Evolutionary conservation across 2,113 vertebrate genomes (phyloP).

Genomic region (Ceratotherium simum): DNA sequence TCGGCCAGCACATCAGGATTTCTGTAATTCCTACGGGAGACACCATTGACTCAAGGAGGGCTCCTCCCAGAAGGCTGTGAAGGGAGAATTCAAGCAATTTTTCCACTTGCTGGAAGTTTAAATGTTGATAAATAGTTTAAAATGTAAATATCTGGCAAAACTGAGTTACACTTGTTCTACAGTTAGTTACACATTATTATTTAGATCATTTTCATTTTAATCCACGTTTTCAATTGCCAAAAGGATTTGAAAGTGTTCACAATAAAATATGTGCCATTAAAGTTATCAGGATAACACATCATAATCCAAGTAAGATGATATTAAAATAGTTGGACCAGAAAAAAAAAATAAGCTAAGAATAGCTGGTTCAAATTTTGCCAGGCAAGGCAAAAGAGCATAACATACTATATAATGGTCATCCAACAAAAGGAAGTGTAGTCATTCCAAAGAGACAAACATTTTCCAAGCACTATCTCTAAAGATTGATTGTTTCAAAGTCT

Average conservation of each 20-base stretch:
- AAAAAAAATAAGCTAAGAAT: neutral
- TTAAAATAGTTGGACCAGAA: neutral
- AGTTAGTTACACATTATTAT: neutral
- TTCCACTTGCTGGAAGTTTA: neutral
- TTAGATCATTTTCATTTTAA: conserved; percentile 27
- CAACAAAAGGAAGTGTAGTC: neutral
- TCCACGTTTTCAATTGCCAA: neutral
- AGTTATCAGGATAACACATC: neutral
- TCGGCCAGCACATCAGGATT: neutral
- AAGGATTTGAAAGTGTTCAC: neutral
- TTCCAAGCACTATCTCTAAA: conserved; percentile 20
- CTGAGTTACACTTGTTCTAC: neutral
- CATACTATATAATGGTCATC: neutral
- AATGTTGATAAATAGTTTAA: neutral
- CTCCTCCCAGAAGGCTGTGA: neutral
- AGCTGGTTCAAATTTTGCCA: neutral
- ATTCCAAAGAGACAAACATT: neutral
- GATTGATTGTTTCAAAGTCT: neutral
- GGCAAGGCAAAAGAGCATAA: neutral
- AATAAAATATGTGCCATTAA: neutral
- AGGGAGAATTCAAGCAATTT: neutral
- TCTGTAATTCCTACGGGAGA: neutral
- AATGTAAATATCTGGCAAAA: neutral
- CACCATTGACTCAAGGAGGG: neutral
- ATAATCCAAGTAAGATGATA: neutral